phyloP scores from a whole-genome alignment of 2,888 invertebrate species.

The Epinotia demarniana region DNA sequence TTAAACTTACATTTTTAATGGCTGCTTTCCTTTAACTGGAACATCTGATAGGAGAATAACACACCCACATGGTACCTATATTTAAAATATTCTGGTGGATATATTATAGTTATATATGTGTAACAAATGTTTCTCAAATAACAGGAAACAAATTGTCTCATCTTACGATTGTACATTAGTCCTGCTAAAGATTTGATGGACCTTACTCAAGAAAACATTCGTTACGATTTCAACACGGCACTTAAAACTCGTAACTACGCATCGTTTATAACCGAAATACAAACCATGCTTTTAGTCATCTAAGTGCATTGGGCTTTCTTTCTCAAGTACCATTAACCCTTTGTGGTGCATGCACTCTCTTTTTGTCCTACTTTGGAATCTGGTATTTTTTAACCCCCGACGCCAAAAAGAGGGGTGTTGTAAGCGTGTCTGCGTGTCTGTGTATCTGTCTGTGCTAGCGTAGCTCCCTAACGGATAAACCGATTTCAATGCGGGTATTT shows the following conservation, averaged over 20 bases:
- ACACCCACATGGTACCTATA: not conserved
- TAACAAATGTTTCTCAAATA: not conserved
- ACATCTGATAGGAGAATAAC: not conserved
- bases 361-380: slow-evolving; percentile 11
- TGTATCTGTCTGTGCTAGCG: too few species aligned
- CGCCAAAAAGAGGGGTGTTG: too few species aligned
- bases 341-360: slow-evolving; percentile 21
- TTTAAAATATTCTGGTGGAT: too few species aligned
- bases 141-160: not conserved
- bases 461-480: too few species aligned
- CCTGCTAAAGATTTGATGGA: not conserved
- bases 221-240: slow-evolving; percentile 28
- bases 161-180: not conserved
- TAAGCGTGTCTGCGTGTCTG: too few species aligned
- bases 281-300: slow-evolving; percentile 38
- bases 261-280: slow-evolving; percentile 30
- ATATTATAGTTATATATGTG: not conserved
- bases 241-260: slow-evolving; percentile 24
- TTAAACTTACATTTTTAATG: not conserved
- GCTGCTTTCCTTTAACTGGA: not conserved
- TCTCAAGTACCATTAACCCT: slow-evolving; percentile 45
- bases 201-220: slow-evolving; percentile 32
- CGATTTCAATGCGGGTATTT: too few species aligned
- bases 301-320: slow-evolving; percentile 39
- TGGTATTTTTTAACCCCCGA: too few species aligned